phyloP scores from a whole-genome alignment of 2,888 invertebrate species.

The Caenorhabditis japonica region DNA sequence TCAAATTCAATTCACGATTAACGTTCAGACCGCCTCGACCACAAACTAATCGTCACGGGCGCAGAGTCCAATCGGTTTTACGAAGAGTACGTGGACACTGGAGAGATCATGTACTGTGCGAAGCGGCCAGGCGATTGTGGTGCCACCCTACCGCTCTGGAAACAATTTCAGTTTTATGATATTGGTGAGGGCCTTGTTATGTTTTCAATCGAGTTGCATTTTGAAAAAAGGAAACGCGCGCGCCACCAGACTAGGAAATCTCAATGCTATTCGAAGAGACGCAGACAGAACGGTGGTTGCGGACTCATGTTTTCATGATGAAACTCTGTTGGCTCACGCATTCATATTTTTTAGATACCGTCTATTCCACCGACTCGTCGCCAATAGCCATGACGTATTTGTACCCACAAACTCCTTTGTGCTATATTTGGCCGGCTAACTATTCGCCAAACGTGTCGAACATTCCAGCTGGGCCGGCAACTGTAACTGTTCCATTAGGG shows the following conservation, averaged over 20 bases:
- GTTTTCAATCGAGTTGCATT: no score
- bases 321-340: no score
- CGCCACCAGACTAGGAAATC: no score
- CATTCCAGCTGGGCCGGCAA: slow-evolving; percentile 8
- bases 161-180: slow-evolving; percentile 61
- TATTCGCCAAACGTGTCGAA: slow-evolving; percentile 36
- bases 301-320: no score
- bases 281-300: no score
- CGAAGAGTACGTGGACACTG: slow-evolving; percentile 57
- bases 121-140: slow-evolving; percentile 63
- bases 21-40: slow-evolving; percentile 65
- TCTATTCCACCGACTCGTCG: slow-evolving; percentile 29
- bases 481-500: slow-evolving; percentile 1
- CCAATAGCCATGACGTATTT: slow-evolving; percentile 38
- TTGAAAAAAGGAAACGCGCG: no score
- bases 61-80: slow-evolving; percentile 54
- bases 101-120: slow-evolving; percentile 62
- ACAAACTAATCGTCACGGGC: slow-evolving; percentile 58
- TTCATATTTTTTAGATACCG: slow-evolving; percentile 46
- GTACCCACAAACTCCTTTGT: slow-evolving; percentile 54
- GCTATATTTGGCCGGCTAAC: slow-evolving; percentile 55
- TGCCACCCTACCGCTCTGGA: slow-evolving; percentile 63
- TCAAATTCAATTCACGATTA: neutral
- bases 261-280: no score
- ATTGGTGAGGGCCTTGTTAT: no score